Evolutionary conservation across 2,888 invertebrate species (phyloP).

Genomic region (Belgica antarctica): DNA sequence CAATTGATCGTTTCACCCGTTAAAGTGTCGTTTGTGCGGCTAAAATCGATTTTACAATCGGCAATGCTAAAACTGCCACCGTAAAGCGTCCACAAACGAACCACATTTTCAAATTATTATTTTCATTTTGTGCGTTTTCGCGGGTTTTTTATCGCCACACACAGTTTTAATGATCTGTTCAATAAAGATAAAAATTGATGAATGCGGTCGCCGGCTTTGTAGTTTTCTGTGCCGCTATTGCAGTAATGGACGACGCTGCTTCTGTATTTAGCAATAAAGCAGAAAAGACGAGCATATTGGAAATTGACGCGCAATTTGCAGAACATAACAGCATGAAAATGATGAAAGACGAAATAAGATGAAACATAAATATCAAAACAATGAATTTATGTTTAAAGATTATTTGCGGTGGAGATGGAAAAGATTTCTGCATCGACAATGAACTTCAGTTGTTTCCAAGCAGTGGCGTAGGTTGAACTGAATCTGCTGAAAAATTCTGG

Average conservation of each 20-base stretch:
- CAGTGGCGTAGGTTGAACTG: too few relatives aligned
- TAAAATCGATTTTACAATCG: not conserved
- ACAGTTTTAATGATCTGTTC: constrained; percentile 39
- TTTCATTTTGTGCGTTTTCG: constrained; percentile 17
- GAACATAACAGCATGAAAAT: not conserved
- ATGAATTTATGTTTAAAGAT: constrained; percentile 17
- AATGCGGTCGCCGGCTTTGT: constrained; percentile 34
- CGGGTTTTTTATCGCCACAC: constrained; percentile 20
- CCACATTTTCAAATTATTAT: constrained; percentile 25
- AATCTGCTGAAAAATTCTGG: too few relatives aligned
- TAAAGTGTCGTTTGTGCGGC: not conserved
- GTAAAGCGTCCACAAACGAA: not conserved
- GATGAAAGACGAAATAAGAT: not conserved
- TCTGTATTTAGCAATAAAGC: constrained; percentile 27
- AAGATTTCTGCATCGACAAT: too few relatives aligned
- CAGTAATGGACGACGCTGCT: not conserved
- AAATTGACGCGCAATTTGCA: not conserved
- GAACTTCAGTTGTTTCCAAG: too few relatives aligned
- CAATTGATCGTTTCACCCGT: not conserved
- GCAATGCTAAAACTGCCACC: constrained; percentile 3
- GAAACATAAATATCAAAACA: not conserved
- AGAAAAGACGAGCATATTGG: not conserved
- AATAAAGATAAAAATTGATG: constrained; percentile 42
- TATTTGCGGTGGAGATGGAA: constrained; percentile 28
- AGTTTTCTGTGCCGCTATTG: constrained; percentile 1